Percentiles rank a stretch among this genome's conserved stretches.
phyloP scores from a whole-genome alignment of 2,797 vertebrate species.

The Pristis pectinata region DNA sequence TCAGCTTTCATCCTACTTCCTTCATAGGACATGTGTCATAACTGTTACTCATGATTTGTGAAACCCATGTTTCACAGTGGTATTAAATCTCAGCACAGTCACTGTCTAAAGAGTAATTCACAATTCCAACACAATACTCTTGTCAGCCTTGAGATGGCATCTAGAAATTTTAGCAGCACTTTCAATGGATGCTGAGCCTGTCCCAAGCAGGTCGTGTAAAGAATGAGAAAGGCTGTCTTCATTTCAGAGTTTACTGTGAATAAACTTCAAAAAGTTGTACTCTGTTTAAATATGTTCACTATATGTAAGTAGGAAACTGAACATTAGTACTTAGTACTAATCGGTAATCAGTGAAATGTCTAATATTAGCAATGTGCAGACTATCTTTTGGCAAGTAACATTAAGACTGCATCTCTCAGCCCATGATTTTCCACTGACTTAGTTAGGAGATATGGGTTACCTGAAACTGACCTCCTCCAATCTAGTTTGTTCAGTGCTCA shows the following conservation, averaged over 20 bases:
- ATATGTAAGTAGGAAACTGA: not conserved
- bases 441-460: too few relatives aligned
- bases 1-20: not conserved
- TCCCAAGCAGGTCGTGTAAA: not conserved
- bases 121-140: not conserved
- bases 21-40: not conserved
- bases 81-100: not conserved
- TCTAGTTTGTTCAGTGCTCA: too few relatives aligned
- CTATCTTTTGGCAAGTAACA: too few relatives aligned
- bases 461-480: too few relatives aligned
- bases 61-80: not conserved
- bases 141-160: not conserved
- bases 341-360: not conserved
- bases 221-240: not conserved
- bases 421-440: too few relatives aligned
- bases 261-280: not conserved
- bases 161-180: not conserved
- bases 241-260: too few relatives aligned
- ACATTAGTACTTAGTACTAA: not conserved
- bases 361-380: not conserved
- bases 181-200: not conserved
- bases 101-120: not conserved
- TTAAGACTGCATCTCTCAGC: too few relatives aligned
- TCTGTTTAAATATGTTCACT: not conserved
- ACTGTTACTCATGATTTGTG: not conserved